phyloP scores from a whole-genome alignment of 2,888 invertebrate genomes.

The Helobdella robusta region DNA sequence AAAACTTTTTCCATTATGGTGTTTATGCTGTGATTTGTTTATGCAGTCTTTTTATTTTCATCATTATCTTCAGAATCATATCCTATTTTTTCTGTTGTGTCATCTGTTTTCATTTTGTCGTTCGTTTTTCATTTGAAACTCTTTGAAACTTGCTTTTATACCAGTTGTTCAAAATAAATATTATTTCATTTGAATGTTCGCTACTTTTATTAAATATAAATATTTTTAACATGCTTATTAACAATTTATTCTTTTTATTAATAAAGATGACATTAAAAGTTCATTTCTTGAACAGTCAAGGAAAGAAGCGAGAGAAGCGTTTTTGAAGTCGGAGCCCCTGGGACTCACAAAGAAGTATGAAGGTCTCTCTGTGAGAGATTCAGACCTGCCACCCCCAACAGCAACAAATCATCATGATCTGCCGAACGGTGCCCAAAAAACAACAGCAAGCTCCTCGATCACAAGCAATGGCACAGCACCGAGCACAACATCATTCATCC shows the following conservation, averaged over 20 bases:
- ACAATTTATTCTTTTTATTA: slow-evolving; percentile 1
- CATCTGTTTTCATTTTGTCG: no score
- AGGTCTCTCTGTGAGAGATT: no score
- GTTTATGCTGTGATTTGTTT: no score
- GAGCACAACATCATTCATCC: no score
- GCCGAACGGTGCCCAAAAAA: background rate
- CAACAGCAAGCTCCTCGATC: background rate
- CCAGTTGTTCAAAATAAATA: background rate
- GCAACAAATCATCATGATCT: background rate
- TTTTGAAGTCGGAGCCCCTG: slow-evolving; percentile 23
- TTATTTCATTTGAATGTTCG: background rate
- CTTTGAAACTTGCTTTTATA: no score
- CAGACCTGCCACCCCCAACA: background rate
- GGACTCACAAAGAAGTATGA: slow-evolving; percentile 8
- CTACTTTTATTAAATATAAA: background rate
- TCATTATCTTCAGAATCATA: no score
- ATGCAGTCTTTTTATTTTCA: no score
- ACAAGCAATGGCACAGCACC: background rate
- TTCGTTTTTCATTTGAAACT: no score
- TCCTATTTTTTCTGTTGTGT: no score
- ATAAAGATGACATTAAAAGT: no score
- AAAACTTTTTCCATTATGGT: no score
- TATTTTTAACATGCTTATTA: background rate
- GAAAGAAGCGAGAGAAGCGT: slow-evolving; percentile 25
- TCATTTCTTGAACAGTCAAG: slow-evolving; percentile 16